Conservation (phyloP, 2,113 vertebrate species). For the Serinus canaria region DNA sequence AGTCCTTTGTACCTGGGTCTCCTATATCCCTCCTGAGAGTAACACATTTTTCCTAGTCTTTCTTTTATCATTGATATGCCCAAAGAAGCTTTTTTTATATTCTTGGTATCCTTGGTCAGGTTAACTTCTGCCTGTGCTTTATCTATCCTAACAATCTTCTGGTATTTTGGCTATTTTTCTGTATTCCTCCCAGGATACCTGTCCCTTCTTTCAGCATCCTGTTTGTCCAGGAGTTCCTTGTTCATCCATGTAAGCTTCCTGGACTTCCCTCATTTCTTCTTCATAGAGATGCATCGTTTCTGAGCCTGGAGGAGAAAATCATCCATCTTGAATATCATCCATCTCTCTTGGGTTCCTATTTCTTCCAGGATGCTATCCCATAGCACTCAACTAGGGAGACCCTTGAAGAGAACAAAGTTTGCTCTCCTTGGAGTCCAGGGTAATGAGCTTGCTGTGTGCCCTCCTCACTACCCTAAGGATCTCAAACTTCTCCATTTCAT, state of each 20-base stretch:
- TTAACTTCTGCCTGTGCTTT: background rate
- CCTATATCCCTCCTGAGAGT: background rate
- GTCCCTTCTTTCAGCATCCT: background rate
- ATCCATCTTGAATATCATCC: background rate
- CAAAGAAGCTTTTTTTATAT: background rate
- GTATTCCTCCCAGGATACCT: background rate
- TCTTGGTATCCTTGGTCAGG: background rate
- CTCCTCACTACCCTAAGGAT: background rate
- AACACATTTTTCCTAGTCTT: background rate
- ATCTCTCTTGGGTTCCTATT: background rate
- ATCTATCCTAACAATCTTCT: background rate
- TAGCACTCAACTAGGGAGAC: background rate
- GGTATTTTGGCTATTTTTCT: background rate
- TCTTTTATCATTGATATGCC: background rate
- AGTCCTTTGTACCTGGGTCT: accelerated
- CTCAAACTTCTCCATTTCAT: background rate
- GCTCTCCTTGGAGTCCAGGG: background rate
- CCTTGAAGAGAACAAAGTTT: background rate
- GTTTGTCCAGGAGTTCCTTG: background rate
- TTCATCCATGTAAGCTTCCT: background rate
- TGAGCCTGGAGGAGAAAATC: background rate
- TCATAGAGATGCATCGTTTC: background rate
- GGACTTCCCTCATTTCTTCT: background rate
- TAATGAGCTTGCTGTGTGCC: background rate
- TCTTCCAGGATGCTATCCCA: background rate